Evolutionary conservation across 64 coral and sea anemone species (phyloP).

Genomic region (Pachyseris speciosa): DNA sequence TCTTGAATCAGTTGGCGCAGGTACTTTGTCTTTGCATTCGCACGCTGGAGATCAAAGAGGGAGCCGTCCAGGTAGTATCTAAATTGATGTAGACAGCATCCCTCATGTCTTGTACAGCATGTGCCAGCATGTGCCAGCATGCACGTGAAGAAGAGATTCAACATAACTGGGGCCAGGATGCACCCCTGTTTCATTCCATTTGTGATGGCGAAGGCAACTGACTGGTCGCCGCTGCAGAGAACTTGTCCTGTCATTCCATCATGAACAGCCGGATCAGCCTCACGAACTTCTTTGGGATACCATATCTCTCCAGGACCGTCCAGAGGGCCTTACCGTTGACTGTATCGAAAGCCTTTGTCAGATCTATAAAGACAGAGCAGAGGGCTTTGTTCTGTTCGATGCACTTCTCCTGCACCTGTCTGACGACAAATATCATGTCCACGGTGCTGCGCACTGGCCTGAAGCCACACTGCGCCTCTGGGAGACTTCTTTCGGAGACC

Average conservation of each 20-base stretch:
- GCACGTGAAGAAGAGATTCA: slow-evolving; percentile 1
- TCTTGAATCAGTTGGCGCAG: not conserved
- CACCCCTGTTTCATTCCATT: slow-evolving; percentile 20
- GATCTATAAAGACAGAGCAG: slow-evolving; percentile 18
- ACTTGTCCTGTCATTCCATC: not conserved
- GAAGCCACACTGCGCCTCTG: slow-evolving; percentile 22
- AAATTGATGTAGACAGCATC: not conserved
- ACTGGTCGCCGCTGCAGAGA: not conserved
- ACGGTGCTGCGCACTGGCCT: slow-evolving; percentile 13
- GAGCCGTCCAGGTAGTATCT: not conserved
- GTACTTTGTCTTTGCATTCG: not conserved
- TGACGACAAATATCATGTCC: slow-evolving; percentile 34
- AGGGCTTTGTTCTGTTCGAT: slow-evolving; percentile 40
- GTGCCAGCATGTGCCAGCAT: not conserved
- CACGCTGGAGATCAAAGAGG: not conserved
- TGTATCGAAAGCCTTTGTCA: slow-evolving; percentile 22
- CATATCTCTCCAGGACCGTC: not conserved
- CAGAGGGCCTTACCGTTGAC: slow-evolving; percentile 12
- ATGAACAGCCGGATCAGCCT: not conserved
- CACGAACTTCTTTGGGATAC: slow-evolving; percentile 12
- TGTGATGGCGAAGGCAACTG: not conserved
- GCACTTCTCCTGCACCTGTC: slow-evolving; percentile 39
- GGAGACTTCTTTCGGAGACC: not conserved
- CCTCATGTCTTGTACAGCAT: not conserved
- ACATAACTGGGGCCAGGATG: not conserved